Evolutionary conservation across 1,140 invertebrate species (phyloP), one percentile per base, ranked within the genome.

Genomic region (Drosophila yakuba): DNA sequence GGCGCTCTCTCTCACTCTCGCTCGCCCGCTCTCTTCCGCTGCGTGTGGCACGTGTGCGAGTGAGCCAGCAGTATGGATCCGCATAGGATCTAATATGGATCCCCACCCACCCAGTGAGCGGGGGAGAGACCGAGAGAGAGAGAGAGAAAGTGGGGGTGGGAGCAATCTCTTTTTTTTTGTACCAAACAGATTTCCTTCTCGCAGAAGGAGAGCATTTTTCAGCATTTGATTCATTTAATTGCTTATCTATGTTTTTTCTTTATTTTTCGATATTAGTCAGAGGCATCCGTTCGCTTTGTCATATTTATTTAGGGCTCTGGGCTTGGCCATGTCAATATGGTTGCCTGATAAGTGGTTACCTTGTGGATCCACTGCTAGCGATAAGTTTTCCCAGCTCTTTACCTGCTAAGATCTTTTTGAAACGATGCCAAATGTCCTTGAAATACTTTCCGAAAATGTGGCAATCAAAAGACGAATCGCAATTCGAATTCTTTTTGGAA

Each of bases 361-460:
- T 35, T 12, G 14, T 23, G 28, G 58, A 64, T 62, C 50, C 71
- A 20, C 17, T 38, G 43, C 43, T 17, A 25, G 51, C 11, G 45
- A 72, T 63, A 61, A 63, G 55, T 73, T 68, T 60, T 61, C 71
- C 59, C 36, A 39, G 23, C 39, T 25, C 32, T 73, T 83, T 85
- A 84, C 71, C 80, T 84, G 76, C 58, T 20, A 12, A 56, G 41
- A 48, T 32, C 44, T 55, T 86, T 28, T 88, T 88, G 83, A 88
- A 68, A 32, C 39, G 35, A 41, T 88, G 82, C 82, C 82, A 86
- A 85, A 59, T 76, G 78, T 86, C 82, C 82, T 86, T 86, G 82
- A 86, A 88, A 85, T 88, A 82, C 61, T 88, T 85, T 85, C 45
- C 56, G 20, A 59, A 76, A 76, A 76, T 52, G 55, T 62, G 45